Evolutionary conservation across 37 sponge, comb jelly and placozoan genomes (phyloP).

Genomic region (Cladorhizidae sp.): DNA sequence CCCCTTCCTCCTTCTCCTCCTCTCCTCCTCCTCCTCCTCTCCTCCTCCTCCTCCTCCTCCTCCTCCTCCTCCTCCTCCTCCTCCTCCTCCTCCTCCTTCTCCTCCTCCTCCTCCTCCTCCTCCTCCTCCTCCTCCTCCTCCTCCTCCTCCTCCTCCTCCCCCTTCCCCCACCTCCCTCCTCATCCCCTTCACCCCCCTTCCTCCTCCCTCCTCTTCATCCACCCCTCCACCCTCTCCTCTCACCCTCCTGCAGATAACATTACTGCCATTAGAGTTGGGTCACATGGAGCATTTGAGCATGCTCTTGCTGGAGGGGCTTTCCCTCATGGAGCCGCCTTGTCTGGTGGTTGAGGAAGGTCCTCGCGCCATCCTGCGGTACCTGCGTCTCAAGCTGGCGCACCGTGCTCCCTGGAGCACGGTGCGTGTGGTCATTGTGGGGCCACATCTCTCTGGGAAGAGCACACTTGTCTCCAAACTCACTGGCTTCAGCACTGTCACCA

Average conservation of each 20-base stretch:
- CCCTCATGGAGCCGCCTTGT: slow-evolving; percentile 52
- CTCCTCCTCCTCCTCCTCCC: background rate
- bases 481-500: slow-evolving; percentile 1
- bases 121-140: background rate
- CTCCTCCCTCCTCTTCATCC: background rate
- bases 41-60: background rate
- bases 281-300: slow-evolving; percentile 13
- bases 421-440: slow-evolving; percentile 61
- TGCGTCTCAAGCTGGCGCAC: slow-evolving; percentile 11
- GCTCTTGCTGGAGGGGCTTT: slow-evolving; percentile 36
- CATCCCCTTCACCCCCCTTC: background rate
- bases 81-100: background rate
- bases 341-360: slow-evolving; percentile 29
- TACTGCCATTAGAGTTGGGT: slow-evolving; percentile 30
- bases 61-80: background rate
- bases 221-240: background rate
- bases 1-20: background rate
- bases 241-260: slow-evolving; percentile 8
- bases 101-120: background rate
- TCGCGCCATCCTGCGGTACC: slow-evolving; percentile 28
- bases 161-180: background rate
- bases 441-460: slow-evolving; percentile 52
- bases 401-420: slow-evolving; percentile 31
- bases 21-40: background rate
- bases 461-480: slow-evolving; percentile 38